Base-by-base conservation (phyloP, 2,888 invertebrate species). In the Erpobdella octoculata region DNA sequence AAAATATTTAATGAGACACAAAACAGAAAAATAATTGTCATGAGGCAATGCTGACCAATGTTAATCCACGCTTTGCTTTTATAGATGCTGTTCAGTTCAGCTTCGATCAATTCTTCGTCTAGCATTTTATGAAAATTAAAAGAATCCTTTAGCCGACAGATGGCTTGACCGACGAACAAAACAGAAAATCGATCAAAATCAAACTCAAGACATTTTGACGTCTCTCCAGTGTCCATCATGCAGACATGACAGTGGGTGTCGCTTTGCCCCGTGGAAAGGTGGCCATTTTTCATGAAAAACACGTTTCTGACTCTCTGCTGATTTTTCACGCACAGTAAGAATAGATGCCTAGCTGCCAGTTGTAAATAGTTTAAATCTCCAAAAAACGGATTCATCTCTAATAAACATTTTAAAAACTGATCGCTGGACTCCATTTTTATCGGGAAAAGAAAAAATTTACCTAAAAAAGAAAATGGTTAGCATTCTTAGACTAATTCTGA, bases 101-200 rank as follows among this genome's bases (percentile, higher is more conserved):
- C 21, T n/a, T 62, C 62, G 33, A 62, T 35, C 4, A 62, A 31
- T n/a, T 62, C 31, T 62, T 31, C 31, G n/a, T 62, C 62, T 5
- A 62, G 6, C 62, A 62, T 28, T 35, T 62, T 35, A 33, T 62
- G 62, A 35, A 62, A 62, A 28, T 31, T 31, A 35, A 62, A 62
- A 8, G 28, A n/a, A 33, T 31, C 35, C 31, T 33, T 62, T 2
- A 62, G 62, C 6, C 35, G 28, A 62, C 62, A 62, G 33, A 62
- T 62, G n/a, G 35, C 62, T 35, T 62, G 21, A 15, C 62, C 28
- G 33, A 62, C 62, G 62, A 33, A 62, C 25, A 62, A 62, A 35
- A 62, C 35, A n/a, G 62, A 28, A 62, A 62, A 62, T 8, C 33
- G 31, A 6, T 31, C 62, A 33, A 62, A 62, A 62, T 62, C 62